Conservation (phyloP, 2,888 invertebrate species). For the Aleiodes testaceus region DNA sequence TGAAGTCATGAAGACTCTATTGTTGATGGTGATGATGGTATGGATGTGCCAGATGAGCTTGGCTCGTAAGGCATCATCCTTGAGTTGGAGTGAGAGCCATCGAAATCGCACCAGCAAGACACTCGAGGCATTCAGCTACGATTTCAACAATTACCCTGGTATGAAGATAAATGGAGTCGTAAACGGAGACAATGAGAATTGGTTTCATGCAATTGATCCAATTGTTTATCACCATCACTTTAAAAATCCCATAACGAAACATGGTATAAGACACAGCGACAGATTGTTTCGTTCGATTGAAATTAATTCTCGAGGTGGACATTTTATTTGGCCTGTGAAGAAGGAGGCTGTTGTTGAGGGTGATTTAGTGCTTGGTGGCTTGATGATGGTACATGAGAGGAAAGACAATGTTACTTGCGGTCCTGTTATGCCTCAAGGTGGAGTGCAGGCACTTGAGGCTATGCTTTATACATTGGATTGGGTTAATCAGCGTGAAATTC, state of each 20-base stretch:
- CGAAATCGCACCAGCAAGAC: neutral
- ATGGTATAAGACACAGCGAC: constrained; percentile 64
- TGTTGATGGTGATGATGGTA: constrained; percentile 55
- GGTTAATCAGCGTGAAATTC: constrained; percentile 80
- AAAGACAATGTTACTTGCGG: constrained; percentile 92
- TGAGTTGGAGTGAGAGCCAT: constrained; percentile 29
- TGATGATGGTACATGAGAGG: constrained; percentile 96
- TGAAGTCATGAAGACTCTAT: constrained; percentile 65
- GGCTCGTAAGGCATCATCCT: constrained; percentile 44
- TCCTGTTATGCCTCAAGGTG: constrained; percentile 95
- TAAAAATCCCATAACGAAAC: constrained; percentile 62
- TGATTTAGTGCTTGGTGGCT: constrained; percentile 89
- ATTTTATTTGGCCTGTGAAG: constrained; percentile 84
- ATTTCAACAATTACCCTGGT: neutral
- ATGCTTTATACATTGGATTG: constrained; percentile 93
- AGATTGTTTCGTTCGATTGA: constrained; percentile 62
- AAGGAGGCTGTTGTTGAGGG: constrained; percentile 91
- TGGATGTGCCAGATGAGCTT: constrained; percentile 57
- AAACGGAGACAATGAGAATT: neutral
- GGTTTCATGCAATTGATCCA: neutral
- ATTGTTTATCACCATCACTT: constrained; percentile 47
- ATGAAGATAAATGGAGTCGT: neutral
- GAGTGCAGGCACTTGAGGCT: constrained; percentile 90
- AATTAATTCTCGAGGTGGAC: constrained; percentile 51
- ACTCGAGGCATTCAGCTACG: neutral